Conservation (phyloP, 2,113 vertebrate genomes). For the Lycaon pictus region DNA sequence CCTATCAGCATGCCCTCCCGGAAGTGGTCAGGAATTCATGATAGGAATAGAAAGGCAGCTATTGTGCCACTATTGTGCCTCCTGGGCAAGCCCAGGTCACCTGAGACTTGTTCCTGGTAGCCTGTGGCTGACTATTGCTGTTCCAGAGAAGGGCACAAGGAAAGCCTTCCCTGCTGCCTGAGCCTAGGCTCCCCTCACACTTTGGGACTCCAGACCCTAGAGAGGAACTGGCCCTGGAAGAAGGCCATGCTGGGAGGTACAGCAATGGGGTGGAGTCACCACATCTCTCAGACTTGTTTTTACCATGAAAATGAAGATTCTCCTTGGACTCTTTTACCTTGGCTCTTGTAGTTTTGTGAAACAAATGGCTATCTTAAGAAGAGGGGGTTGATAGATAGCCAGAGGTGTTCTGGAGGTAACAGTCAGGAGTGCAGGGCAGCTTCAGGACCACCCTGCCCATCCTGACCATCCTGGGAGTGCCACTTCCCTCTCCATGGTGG, state of each 20-base stretch:
- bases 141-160: not conserved
- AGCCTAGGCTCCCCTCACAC: not conserved
- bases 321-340: not conserved
- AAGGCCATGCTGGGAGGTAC: not conserved
- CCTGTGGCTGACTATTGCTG: not conserved
- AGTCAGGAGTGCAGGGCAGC: not conserved
- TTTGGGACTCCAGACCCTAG: too few relatives aligned
- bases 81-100: not conserved
- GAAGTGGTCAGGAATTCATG: not conserved
- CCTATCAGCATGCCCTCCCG: not conserved
- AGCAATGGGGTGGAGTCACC: not conserved
- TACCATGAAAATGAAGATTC: not conserved
- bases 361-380: not conserved
- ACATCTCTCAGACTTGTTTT: not conserved
- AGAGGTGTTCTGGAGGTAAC: too few relatives aligned
- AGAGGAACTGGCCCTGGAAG: not conserved
- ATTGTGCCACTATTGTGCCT: not conserved
- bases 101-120: not conserved
- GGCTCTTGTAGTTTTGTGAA: not conserved
- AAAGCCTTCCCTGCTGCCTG: not conserved
- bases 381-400: not conserved
- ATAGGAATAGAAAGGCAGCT: not conserved
- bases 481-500: not conserved
- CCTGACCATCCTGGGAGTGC: accelerated
- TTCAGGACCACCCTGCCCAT: not conserved